phyloP scores from a whole-genome alignment of 2,113 vertebrate genomes.

The Glaucidium brasilianum region DNA sequence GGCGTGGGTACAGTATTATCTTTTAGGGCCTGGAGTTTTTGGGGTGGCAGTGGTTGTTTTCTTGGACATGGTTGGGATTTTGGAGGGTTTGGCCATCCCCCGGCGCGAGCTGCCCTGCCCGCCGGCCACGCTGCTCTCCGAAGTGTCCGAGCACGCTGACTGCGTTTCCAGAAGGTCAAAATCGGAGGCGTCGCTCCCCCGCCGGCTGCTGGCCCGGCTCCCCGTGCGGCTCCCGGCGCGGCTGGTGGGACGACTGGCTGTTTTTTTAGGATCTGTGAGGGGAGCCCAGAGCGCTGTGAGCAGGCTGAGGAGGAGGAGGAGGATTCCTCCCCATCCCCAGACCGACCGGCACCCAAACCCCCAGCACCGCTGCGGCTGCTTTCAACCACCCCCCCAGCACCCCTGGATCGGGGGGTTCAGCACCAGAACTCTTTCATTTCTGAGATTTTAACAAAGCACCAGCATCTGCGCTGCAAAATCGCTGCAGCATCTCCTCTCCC shows the following conservation, averaged over 20 bases:
- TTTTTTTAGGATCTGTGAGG: conserved; percentile 85
- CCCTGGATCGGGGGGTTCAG: accelerated
- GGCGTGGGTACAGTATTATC: conserved; percentile 73
- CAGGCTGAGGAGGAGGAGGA: background rate
- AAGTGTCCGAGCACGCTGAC: conserved; percentile 93
- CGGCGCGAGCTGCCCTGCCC: conserved; percentile 76
- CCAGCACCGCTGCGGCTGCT: accelerated
- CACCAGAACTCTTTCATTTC: accelerated
- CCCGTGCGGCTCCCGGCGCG: conserved; percentile 84
- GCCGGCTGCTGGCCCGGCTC: conserved; percentile 88
- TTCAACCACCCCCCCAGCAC: background rate
- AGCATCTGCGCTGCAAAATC: accelerated
- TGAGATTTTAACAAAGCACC: accelerated
- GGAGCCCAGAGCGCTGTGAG: accelerated
- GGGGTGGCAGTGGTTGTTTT: conserved; percentile 84
- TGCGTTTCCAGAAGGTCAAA: conserved; percentile 92
- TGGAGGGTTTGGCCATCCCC: conserved; percentile 86
- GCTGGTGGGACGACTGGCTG: conserved; percentile 87
- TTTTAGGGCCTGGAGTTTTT: conserved; percentile 84
- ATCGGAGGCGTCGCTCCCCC: conserved; percentile 95
- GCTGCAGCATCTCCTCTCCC: background rate
- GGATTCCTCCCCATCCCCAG: background rate
- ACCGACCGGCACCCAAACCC: accelerated
- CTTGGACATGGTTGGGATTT: conserved; percentile 98
- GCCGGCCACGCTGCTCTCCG: conserved; percentile 86